phyloP scores from a whole-genome alignment of 2,888 invertebrate genomes.

The Criorhina ranunculi region DNA sequence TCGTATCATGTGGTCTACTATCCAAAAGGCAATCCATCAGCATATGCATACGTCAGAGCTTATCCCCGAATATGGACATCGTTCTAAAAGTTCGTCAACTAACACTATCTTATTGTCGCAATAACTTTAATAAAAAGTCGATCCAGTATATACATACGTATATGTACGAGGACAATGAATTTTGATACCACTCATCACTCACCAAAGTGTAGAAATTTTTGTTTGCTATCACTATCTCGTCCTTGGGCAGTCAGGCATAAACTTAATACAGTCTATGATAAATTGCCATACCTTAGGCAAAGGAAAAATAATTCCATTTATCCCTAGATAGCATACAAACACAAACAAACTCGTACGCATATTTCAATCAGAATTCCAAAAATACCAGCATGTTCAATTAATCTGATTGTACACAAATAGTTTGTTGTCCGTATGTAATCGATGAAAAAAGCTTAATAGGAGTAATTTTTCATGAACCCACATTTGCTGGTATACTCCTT shows the following conservation, averaged over 20 bases:
- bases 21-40: too few relatives aligned
- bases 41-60: too few relatives aligned
- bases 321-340: neutral
- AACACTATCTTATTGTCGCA: too few relatives aligned
- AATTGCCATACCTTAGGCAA: conserved; percentile 4
- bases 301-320: conserved; percentile 1
- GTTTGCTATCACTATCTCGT: neutral
- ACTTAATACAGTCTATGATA: conserved; percentile 26
- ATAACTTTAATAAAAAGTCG: too few relatives aligned
- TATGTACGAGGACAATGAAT: too few relatives aligned
- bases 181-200: neutral
- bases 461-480: conserved; percentile 1
- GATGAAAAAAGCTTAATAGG: conserved; percentile 20
- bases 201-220: neutral
- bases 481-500: neutral
- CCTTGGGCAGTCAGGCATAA: neutral
- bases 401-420: conserved; percentile 13
- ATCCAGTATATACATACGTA: too few relatives aligned
- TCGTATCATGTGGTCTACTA: too few relatives aligned
- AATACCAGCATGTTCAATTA: conserved; percentile 22
- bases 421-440: neutral
- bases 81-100: too few relatives aligned
- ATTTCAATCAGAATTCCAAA: conserved; percentile 4
- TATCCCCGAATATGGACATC: too few relatives aligned
- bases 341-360: too few relatives aligned